phyloP scores from a whole-genome alignment of 2,888 invertebrate species.

The Lacanobia wlatinum region DNA sequence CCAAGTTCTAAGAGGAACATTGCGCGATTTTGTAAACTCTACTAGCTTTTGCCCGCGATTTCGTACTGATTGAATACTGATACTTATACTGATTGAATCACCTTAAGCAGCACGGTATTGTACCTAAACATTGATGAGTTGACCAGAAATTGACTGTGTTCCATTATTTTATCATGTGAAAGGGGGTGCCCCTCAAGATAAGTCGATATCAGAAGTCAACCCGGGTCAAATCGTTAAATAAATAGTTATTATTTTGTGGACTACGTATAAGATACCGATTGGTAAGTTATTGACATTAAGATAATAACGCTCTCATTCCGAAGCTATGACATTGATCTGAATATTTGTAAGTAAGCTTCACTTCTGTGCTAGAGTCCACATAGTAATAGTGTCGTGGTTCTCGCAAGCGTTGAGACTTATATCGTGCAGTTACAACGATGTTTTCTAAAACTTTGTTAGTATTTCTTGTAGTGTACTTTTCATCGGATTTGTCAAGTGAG shows the following conservation, averaged over 20 bases:
- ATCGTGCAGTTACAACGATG: conserved; percentile 29
- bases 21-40: no score
- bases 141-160: neutral
- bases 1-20: no score
- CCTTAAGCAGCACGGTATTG: no score
- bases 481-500: conserved; percentile 43
- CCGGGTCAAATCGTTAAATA: neutral
- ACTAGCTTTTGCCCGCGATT: no score
- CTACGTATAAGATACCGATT: neutral
- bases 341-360: neutral
- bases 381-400: neutral
- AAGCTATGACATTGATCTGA: neutral
- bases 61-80: no score
- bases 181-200: conserved; percentile 3
- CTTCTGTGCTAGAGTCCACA: neutral
- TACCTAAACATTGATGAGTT: neutral
- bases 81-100: no score
- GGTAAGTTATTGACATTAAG: neutral
- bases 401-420: neutral
- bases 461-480: conserved; percentile 29
- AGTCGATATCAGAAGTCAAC: conserved; percentile 10
- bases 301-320: conserved; percentile 1
- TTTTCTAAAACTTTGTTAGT: conserved; percentile 34
- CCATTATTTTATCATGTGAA: neutral
- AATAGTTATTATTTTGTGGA: neutral